Conservation (phyloP, 2,888 invertebrate genomes). For the Acleris sparsana region DNA sequence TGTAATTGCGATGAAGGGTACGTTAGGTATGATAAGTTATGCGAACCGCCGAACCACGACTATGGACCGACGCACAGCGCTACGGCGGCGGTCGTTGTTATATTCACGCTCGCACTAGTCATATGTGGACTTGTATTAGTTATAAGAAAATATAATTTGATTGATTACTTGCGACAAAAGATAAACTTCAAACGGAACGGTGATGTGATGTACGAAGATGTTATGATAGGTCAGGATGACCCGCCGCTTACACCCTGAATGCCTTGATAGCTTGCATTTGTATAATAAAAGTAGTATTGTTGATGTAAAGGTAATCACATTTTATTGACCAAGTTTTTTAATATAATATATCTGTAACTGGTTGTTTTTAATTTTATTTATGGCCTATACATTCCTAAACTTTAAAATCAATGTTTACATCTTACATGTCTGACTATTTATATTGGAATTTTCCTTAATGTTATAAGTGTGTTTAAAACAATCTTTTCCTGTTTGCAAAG, state of each 20-base stretch:
- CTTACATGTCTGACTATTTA: no score
- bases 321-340: constrained; percentile 37
- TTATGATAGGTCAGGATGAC: constrained; percentile 82
- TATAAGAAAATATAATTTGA: constrained; percentile 73
- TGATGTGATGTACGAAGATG: constrained; percentile 79
- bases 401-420: no score
- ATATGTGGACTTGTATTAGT: constrained; percentile 68
- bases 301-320: constrained; percentile 34
- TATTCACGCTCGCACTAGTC: constrained; percentile 71
- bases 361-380: constrained; percentile 34
- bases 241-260: constrained; percentile 75
- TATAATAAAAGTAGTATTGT: constrained; percentile 34
- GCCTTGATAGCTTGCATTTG: constrained; percentile 38
- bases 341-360: constrained; percentile 32
- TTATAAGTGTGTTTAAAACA: no score
- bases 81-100: constrained; percentile 63
- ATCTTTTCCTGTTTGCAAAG: no score
- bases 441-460: no score
- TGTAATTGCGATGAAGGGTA: constrained; percentile 65
- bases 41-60: constrained; percentile 47
- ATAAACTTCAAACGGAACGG: constrained; percentile 68
- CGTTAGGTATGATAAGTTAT: constrained; percentile 55
- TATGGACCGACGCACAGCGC: constrained; percentile 50
- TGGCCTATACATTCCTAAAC: constrained; percentile 17
- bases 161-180: constrained; percentile 69